Evolutionary conservation across 2,113 vertebrate species (phyloP).

Genomic region (Eleginops maclovinus): DNA sequence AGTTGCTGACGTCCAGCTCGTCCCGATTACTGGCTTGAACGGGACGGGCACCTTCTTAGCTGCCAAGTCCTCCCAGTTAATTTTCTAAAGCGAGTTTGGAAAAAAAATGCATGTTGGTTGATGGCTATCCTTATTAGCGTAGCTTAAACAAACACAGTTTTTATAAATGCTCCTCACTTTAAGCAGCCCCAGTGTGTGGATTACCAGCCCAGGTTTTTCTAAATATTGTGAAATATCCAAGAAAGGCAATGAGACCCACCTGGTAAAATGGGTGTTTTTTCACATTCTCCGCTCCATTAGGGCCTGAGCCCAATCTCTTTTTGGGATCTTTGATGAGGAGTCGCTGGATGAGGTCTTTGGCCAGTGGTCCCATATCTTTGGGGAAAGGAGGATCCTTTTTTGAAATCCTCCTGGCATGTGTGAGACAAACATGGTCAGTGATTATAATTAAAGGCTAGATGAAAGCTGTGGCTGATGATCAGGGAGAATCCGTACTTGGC

Average conservation of each 20-base stretch:
- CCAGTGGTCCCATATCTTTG: slow-evolving; percentile 90
- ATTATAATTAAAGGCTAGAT: neutral
- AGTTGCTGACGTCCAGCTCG: slow-evolving; percentile 97
- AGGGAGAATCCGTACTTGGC: slow-evolving; percentile 87
- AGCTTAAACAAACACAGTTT: slow-evolving; percentile 14
- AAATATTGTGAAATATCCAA: slow-evolving; percentile 25
- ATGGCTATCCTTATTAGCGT: neutral
- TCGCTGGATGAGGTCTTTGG: slow-evolving; percentile 93
- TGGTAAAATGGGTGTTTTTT: slow-evolving; percentile 97
- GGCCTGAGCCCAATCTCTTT: slow-evolving; percentile 93
- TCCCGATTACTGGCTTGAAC: slow-evolving; percentile 97
- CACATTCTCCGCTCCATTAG: slow-evolving; percentile 90
- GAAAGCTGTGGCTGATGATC: neutral
- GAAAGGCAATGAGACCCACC: slow-evolving; percentile 76
- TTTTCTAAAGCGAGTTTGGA: slow-evolving; percentile 84
- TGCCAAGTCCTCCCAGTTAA: slow-evolving; percentile 96
- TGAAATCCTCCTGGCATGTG: slow-evolving; percentile 90
- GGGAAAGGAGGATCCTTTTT: slow-evolving; percentile 98
- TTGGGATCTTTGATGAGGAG: slow-evolving; percentile 96
- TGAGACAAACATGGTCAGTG: slow-evolving; percentile 30
- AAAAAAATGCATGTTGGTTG: neutral
- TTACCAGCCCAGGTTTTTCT: slow-evolving; percentile 16
- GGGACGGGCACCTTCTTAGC: slow-evolving; percentile 93
- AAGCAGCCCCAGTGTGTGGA: neutral
- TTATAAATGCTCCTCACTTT: neutral